phyloP scores from a whole-genome alignment of 2,113 vertebrate species.

The Tretioscincus oriximinensis region DNA sequence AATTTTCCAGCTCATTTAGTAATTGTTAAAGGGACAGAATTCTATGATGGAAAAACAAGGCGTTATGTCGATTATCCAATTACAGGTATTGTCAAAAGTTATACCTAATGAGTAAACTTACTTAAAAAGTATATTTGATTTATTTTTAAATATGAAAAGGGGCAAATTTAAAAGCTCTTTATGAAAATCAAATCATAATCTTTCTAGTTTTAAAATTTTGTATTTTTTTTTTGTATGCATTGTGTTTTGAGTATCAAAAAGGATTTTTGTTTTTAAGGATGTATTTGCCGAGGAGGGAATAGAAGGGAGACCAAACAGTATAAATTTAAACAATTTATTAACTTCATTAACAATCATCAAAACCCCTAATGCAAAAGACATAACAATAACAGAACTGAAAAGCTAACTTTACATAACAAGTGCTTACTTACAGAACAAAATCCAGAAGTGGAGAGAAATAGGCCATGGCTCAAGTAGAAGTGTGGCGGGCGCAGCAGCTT shows the following conservation, averaged over 20 bases:
- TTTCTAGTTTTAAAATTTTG: not conserved
- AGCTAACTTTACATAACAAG: too few relatives aligned
- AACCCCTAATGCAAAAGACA: too few relatives aligned
- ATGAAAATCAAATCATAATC: not conserved
- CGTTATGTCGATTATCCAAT: constrained; percentile 98
- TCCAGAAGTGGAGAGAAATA: too few relatives aligned
- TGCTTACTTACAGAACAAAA: too few relatives aligned
- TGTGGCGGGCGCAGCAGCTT: too few relatives aligned
- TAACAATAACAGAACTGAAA: too few relatives aligned
- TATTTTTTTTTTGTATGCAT: not conserved
- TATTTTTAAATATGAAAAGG: not conserved
- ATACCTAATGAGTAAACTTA: not conserved
- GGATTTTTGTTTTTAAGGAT: not conserved
- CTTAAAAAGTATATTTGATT: not conserved
- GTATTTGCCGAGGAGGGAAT: too few relatives aligned
- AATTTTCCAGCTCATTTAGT: constrained; percentile 98
- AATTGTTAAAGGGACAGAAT: constrained; percentile 97
- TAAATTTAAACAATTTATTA: too few relatives aligned
- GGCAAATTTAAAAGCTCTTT: not conserved
- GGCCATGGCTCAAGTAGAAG: too few relatives aligned
- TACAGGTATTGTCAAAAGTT: constrained; percentile 82
- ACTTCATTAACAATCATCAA: too few relatives aligned
- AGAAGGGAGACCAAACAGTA: too few relatives aligned
- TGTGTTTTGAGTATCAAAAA: not conserved
- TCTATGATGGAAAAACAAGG: constrained; percentile 93